Evolutionary conservation across 2,113 vertebrate species (phyloP).

Genomic region (Bombycilla garrulus): DNA sequence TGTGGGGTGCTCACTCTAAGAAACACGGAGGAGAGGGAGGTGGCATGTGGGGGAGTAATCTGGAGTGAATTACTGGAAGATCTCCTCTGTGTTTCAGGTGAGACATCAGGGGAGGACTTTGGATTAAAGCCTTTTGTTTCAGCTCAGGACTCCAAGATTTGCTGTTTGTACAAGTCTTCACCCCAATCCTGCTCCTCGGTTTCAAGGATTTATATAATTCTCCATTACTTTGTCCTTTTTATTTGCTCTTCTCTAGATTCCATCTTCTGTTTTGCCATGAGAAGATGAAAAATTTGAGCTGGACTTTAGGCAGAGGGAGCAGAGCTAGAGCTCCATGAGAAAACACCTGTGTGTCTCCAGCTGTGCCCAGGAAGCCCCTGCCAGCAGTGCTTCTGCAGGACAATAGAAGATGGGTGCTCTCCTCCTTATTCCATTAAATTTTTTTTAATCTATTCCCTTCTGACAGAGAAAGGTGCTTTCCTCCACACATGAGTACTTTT

Average conservation of each 20-base stretch:
- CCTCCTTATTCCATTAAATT: background rate
- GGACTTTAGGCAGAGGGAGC: background rate
- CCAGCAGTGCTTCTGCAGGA: background rate
- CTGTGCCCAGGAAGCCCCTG: background rate
- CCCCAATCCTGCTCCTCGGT: background rate
- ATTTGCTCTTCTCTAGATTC: background rate
- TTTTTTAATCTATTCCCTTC: background rate
- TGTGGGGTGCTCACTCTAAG: background rate
- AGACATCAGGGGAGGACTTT: background rate
- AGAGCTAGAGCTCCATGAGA: background rate
- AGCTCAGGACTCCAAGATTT: background rate
- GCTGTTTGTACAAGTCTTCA: background rate
- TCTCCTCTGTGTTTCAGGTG: background rate
- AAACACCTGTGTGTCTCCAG: background rate
- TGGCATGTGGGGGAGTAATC: fast-evolving
- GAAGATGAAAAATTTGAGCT: background rate
- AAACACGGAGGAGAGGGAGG: background rate
- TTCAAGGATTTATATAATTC: background rate
- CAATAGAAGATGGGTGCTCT: background rate
- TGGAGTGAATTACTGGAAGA: background rate
- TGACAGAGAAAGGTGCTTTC: background rate
- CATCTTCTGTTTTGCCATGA: background rate
- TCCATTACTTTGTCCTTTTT: background rate
- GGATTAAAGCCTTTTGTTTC: background rate
- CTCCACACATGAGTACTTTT: background rate